Evolutionary conservation across 2,797 vertebrate genomes (phyloP), one percentile per base, ranked within the genome.

Genomic region (Enteromius radiatus): DNA sequence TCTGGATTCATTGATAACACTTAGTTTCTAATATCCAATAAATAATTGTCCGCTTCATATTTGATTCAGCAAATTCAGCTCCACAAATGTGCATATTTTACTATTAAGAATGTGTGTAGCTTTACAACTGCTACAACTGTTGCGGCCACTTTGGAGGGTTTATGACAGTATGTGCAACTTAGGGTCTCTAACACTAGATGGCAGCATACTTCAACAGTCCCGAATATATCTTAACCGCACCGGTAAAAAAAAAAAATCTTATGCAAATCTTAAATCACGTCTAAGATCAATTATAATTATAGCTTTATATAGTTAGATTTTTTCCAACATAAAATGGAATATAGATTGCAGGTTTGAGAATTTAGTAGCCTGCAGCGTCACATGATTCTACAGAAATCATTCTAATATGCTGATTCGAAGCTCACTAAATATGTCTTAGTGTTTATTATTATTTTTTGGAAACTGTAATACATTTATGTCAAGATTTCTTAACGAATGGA

Each of bases 101-200:
- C 54, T 23, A 12, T 56, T 56, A 56, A 23, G n/a, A 56, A 56
- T 12, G 54, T 54, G 21, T 8, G 21, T 10, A 54, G 52, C 21
- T 54, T 54, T n/a, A n/a, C 21, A 10, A 54, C 3, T 23, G 31
- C 3, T 54, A n/a, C 5, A 54, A 31, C 6, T 12, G 28, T 4
- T 73, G 1, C 21, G 4, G 10, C 4, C 28, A 52, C 28, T 52
- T n/a, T n/a, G 3, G 15, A 36, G 31, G 47, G 10, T 54, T 54
- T 7, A 49, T 14, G 21, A 75, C 33, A 56, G 14, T 56, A 41
- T 56, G 2, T 49, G 79, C 10, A 49, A 49, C 17, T 49, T 26
- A 3, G 19, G 5, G 3, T 26, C 41, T 26, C 12, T n/a, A 49
- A 45, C 69, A 81, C 69, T 63, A 73, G 79, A 73, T 81, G 79